Conservation (phyloP, 2,797 vertebrate species). For the Leptatherina wallacei region DNA sequence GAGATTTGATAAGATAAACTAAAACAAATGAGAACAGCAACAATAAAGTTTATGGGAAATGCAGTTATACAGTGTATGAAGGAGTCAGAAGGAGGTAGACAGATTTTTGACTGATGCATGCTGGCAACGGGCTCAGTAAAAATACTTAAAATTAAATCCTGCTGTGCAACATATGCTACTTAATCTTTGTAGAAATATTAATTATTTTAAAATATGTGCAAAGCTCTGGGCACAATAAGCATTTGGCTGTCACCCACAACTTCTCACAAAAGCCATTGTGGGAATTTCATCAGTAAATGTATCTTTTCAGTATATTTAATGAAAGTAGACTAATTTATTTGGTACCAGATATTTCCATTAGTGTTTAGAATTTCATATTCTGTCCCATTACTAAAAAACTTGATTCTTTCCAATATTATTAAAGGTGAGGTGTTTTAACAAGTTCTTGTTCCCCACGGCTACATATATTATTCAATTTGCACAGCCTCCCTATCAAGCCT, state of each 20-base stretch:
- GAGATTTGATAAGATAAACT: no score
- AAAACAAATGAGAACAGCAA: no score
- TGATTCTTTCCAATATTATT: not conserved
- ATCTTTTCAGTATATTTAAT: not conserved
- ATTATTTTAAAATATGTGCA: not conserved
- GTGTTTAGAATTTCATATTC: not conserved
- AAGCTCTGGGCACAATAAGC: not conserved
- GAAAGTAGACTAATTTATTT: not conserved
- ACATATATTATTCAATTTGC: constrained; percentile 26
- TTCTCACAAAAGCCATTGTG: not conserved
- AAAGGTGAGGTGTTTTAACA: constrained; percentile 5
- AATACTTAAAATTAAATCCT: no score
- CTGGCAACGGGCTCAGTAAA: no score
- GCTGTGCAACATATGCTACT: no score
- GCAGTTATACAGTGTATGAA: no score
- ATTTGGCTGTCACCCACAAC: not conserved
- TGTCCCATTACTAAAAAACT: not conserved
- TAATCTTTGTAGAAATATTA: no score
- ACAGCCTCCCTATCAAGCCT: constrained; percentile 35
- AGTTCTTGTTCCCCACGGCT: constrained; percentile 10
- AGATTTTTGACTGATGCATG: no score
- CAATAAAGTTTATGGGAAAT: no score
- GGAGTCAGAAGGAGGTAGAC: no score
- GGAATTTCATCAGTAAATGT: not conserved
- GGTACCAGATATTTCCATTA: not conserved